Conservation (phyloP, 2,888 invertebrate genomes). For the Monoplex corrugatus region DNA sequence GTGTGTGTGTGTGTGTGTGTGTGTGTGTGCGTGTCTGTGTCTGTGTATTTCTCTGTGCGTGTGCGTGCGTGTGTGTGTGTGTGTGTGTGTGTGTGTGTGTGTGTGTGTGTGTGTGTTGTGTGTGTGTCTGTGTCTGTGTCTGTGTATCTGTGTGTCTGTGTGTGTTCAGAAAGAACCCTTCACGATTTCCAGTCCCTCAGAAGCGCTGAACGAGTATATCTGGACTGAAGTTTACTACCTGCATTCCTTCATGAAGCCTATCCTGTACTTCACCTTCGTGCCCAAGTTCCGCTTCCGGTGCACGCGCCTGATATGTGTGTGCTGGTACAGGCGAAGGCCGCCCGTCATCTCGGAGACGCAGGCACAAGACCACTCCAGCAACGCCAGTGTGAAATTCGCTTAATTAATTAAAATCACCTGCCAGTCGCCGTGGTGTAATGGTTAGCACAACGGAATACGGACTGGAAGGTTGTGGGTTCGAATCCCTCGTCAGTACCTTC, state of each 20-base stretch:
- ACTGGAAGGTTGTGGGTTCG: no score
- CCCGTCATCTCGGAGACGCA: no score
- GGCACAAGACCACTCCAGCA: no score
- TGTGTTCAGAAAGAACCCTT: background rate
- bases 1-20: background rate
- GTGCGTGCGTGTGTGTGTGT: slow-evolving; percentile 1
- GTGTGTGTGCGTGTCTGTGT: background rate
- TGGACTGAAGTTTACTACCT: background rate
- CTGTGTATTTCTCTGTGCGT: background rate
- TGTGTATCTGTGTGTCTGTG: background rate
- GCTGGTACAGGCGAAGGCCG: background rate
- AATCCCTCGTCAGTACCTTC: no score
- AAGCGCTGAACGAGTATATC: background rate
- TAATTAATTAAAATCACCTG: no score
- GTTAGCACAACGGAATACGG: no score
- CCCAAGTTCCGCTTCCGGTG: slow-evolving; percentile 10
- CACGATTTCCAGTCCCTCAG: background rate
- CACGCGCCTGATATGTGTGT: background rate
- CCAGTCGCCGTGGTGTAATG: no score
- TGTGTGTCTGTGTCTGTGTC: background rate
- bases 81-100: slow-evolving; percentile 7
- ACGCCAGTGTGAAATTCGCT: no score
- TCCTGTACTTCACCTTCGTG: background rate
- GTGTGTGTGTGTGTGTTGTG: background rate
- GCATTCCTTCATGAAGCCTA: background rate